Percentiles rank a stretch among this genome's conserved stretches.
phyloP scores from a whole-genome alignment of 1,140 invertebrate genomes.

The Stegodyphus dumicola region DNA sequence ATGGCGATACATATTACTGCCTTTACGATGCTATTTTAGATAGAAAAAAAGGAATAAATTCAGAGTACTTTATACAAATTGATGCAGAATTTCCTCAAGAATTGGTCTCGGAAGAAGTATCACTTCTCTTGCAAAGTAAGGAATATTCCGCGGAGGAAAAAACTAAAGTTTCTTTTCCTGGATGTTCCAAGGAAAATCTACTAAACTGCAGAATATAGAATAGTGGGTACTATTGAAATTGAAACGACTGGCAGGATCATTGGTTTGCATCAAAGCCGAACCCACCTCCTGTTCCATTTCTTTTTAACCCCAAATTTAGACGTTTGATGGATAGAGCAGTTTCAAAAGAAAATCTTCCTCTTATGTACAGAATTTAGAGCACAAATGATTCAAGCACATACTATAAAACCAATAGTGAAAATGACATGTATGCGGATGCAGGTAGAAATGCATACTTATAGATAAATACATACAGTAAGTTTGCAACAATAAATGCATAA shows the following conservation, averaged over 20 bases:
- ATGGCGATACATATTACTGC: too few species aligned
- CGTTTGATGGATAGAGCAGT: constrained; percentile 43
- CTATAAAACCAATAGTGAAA: too few species aligned
- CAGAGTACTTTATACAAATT: too few species aligned
- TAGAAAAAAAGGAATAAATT: too few species aligned
- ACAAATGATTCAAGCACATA: constrained; percentile 18
- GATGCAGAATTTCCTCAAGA: background rate
- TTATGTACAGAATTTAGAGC: constrained; percentile 15
- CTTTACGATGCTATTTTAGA: too few species aligned
- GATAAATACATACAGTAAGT: too few species aligned
- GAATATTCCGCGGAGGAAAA: background rate
- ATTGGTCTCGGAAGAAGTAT: background rate
- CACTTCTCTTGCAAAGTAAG: background rate
- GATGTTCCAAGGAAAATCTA: background rate
- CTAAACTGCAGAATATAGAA: constrained; percentile 18
- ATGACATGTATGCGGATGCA: too few species aligned
- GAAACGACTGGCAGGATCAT: constrained; percentile 32
- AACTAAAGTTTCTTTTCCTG: background rate
- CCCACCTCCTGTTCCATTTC: constrained; percentile 18
- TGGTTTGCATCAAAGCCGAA: constrained; percentile 22
- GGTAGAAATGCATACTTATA: too few species aligned
- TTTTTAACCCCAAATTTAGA: constrained; percentile 38
- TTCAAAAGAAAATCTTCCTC: constrained; percentile 20
- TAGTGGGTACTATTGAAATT: constrained; percentile 19
- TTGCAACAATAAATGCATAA: too few species aligned